These are phyloP conservation scores for Bombyx mori DNA, from an alignment of 1,140 invertebrate genomes.

Conservation along the genomic window DNA sequence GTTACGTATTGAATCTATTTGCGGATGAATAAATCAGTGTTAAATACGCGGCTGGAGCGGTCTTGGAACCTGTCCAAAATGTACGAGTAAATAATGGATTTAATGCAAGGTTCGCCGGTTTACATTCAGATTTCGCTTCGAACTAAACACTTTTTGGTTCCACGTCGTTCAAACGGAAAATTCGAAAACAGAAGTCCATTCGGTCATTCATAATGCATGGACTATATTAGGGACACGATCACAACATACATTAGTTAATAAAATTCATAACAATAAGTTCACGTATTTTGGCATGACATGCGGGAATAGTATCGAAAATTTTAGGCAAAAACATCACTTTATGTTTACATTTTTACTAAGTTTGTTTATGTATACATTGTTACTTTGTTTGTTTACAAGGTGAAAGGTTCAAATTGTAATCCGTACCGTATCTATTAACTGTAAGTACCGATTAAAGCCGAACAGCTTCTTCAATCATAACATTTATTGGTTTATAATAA, in stretches of 20 bases:
- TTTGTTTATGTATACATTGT: too few species aligned
- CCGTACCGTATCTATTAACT: background rate
- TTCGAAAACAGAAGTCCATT: constrained; percentile 22
- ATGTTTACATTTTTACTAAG: too few species aligned
- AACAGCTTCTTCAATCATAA: background rate
- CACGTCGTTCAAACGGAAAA: constrained; percentile 16
- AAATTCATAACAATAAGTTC: constrained; percentile 9
- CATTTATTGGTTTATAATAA: too few species aligned
- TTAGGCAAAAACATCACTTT: too few species aligned
- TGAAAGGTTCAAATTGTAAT: background rate
- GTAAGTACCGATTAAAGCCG: background rate
- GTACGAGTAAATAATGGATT: constrained; percentile 3
- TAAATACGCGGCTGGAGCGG: constrained; percentile 11
- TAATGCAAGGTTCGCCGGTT: background rate
- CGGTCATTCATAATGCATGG: constrained; percentile 18
- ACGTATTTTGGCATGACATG: constrained; percentile 38
- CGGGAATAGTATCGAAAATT: background rate
- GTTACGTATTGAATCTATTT: constrained; percentile 4
- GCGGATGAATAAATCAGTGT: constrained; percentile 13
- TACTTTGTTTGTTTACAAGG: too few species aligned
- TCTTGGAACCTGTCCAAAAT: constrained; percentile 12
- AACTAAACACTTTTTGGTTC: constrained; percentile 17
- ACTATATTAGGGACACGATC: constrained; percentile 6
- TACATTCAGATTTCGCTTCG: background rate
- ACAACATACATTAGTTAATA: constrained; percentile 29